Percentiles rank a stretch among this genome's conserved stretches.
Evolutionary conservation across 2,888 invertebrate genomes (phyloP).

Genomic region (Sepioteuthis lessoniana): DNA sequence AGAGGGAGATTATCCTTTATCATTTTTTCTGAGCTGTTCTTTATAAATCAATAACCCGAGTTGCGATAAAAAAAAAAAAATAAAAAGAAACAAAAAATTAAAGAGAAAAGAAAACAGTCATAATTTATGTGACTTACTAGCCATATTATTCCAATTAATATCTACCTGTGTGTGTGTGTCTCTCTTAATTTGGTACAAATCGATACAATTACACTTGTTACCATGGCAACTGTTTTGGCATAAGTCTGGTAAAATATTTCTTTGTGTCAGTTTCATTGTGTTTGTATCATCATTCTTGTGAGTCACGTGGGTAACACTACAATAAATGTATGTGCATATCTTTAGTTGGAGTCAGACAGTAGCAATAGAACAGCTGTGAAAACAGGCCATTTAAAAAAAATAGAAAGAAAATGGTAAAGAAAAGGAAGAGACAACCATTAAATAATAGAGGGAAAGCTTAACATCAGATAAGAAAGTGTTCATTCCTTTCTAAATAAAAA

Average conservation of each 20-base stretch:
- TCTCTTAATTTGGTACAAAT: neutral
- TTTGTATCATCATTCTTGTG: neutral
- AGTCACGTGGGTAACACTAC: slow-evolving; percentile 33
- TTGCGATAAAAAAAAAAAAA: too few relatives aligned
- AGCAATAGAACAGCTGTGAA: slow-evolving; percentile 33
- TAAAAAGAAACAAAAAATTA: too few relatives aligned
- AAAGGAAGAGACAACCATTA: neutral
- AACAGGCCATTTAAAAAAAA: neutral
- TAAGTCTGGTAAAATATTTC: neutral
- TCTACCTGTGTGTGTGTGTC: too few relatives aligned
- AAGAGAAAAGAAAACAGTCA: too few relatives aligned
- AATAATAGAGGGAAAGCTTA: neutral
- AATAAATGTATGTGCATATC: neutral
- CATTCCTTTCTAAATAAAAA: slow-evolving; percentile 16
- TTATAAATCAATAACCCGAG: too few relatives aligned
- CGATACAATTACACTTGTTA: neutral
- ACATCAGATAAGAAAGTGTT: neutral
- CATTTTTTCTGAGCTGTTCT: too few relatives aligned
- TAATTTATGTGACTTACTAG: too few relatives aligned
- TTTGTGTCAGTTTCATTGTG: slow-evolving; percentile 3
- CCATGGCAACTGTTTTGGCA: neutral
- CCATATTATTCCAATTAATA: neutral
- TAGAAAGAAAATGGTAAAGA: neutral
- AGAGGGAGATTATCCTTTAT: too few relatives aligned
- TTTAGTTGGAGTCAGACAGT: neutral